Base-by-base conservation (phyloP, 2,113 vertebrate genomes). In the Elephas maximus region DNA sequence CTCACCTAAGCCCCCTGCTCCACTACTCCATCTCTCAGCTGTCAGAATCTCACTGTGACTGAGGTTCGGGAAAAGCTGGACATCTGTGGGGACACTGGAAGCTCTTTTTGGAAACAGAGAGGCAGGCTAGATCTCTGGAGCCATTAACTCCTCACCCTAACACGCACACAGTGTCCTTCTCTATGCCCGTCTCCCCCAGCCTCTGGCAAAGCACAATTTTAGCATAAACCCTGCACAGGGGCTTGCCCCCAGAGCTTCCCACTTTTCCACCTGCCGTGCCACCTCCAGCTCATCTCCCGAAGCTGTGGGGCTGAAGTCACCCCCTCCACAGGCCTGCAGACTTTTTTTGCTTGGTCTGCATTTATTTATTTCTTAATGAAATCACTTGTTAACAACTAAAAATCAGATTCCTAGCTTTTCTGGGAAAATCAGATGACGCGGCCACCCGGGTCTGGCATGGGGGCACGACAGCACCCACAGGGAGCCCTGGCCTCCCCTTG, bases 321-420 rank as follows among this genome's bases (percentile, higher is more conserved):
- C 65, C 65, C 63, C 57, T 60, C 67, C 84, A n/a, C n/a, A 51
- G 26, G 77, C 78, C 28, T 8, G 9, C 18, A 23, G 37, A 24
- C 6, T 65, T 65, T 10, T 80, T 94, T 86, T 23, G 10, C 33
- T 51, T 44, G 48, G 37, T 69, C 71, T 44, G 5, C 11, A n/a
- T 44, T 67, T n/a, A 33, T 69, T 81, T 74, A 76, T n/a, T 69
- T 48, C 48, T 69, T 69, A 76, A 23, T 74, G 2, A 23, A 79
- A 78, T 62, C 24, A 53, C 53, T 94, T 77, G 33, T 6, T 5
- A 93, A 51, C 41, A 80, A 45, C 30, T 93, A 76, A 81, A 90
- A 90, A 45, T 87, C 57, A 37, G 37, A 69, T 93, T 94, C 74
- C 65, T 62, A 90, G 41, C 14, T 76, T 90, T 88, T 53, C 53